Conservation (phyloP, 2,888 invertebrate species). For the Eupithecia dodoneata region DNA sequence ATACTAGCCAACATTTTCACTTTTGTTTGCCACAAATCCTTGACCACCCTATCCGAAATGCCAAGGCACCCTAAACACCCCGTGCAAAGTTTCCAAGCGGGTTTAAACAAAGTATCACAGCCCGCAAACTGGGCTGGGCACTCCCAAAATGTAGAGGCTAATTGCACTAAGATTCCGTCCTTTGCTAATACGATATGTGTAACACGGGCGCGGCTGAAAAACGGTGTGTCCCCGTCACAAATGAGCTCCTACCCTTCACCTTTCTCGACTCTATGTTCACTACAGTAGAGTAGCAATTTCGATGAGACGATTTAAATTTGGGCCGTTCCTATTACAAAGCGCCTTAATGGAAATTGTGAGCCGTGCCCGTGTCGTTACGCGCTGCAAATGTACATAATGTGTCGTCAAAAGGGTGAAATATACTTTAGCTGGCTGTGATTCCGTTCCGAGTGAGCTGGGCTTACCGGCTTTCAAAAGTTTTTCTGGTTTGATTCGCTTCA, state of each 20-base stretch:
- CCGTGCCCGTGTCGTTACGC: conserved; percentile 82
- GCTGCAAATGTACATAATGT: conserved; percentile 83
- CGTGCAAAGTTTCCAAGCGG: conserved; percentile 20
- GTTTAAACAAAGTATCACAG: conserved; percentile 45
- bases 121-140: conserved; percentile 52
- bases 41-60: neutral
- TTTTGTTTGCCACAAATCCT: neutral
- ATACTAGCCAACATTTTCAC: neutral
- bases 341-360: conserved; percentile 82
- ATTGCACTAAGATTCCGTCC: conserved; percentile 82
- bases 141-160: conserved; percentile 79
- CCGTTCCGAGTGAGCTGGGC: conserved; percentile 67
- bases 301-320: conserved; percentile 56
- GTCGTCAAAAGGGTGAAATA: conserved; percentile 84
- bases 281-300: conserved; percentile 60
- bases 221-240: conserved; percentile 58
- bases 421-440: conserved; percentile 81
- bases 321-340: conserved; percentile 64
- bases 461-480: conserved; percentile 76
- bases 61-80: conserved; percentile 13
- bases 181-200: conserved; percentile 83
- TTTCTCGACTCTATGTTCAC: conserved; percentile 46
- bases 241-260: conserved; percentile 42
- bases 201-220: conserved; percentile 69
- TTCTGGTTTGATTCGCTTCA: conserved; percentile 68